Percentiles rank a stretch among this genome's conserved stretches.
Evolutionary conservation across 2,113 vertebrate species (phyloP).

Genomic region (Hippopotamus amphibius): DNA sequence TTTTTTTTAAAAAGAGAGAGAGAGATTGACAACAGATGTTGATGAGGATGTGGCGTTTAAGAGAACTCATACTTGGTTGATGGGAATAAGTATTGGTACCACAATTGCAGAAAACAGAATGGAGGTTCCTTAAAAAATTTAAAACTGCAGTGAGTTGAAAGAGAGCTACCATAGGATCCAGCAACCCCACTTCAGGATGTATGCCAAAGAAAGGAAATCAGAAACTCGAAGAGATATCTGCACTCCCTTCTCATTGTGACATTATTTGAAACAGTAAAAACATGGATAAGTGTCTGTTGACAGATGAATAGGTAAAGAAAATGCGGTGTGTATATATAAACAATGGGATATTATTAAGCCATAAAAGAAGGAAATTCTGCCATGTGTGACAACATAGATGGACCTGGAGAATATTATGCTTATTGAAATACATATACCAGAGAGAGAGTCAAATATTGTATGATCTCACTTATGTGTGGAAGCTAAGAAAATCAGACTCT

Average conservation of each 20-base stretch:
- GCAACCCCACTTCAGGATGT: too few relatives aligned
- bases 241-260: not conserved
- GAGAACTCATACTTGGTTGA: not conserved
- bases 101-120: not conserved
- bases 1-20: not conserved
- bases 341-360: not conserved
- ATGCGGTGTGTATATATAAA: not conserved
- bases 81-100: not conserved
- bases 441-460: not conserved
- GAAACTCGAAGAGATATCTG: not conserved
- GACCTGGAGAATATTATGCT: not conserved
- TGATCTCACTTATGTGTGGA: not conserved
- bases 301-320: not conserved
- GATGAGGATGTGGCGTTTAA: not conserved
- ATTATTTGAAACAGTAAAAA: not conserved
- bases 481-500: not conserved
- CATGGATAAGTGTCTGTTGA: not conserved
- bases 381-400: not conserved
- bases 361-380: not conserved
- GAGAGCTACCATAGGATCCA: not conserved
- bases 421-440: not conserved
- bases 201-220: not conserved
- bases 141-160: not conserved
- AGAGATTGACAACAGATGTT: too few relatives aligned
- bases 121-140: not conserved